phyloP scores from a whole-genome alignment of 2,113 vertebrate genomes.

The Thalassoma bifasciatum region DNA sequence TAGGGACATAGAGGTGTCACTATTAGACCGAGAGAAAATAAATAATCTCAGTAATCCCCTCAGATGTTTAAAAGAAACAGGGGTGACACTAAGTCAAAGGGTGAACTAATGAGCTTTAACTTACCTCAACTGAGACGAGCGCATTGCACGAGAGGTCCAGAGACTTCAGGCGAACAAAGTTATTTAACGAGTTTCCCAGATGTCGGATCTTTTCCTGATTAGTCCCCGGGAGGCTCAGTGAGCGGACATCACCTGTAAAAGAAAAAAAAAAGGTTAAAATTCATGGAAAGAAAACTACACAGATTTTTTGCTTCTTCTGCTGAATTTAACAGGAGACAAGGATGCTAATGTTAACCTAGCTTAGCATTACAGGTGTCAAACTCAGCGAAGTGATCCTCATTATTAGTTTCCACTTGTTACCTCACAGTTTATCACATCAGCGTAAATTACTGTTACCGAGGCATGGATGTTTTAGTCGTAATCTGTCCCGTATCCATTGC shows the following conservation, averaged over 20 bases:
- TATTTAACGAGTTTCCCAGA: constrained; percentile 82
- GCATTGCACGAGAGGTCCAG: constrained; percentile 86
- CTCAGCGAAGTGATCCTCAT: neutral
- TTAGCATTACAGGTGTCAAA: neutral
- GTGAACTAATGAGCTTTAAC: neutral
- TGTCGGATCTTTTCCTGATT: constrained; percentile 84
- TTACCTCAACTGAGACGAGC: constrained; percentile 83
- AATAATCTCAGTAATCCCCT: too few species aligned
- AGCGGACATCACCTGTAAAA: constrained; percentile 81
- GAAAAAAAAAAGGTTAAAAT: neutral
- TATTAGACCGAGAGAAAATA: too few species aligned
- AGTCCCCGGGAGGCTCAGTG: constrained; percentile 85
- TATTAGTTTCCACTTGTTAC: neutral
- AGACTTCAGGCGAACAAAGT: constrained; percentile 82
- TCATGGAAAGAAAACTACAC: neutral
- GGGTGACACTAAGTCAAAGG: neutral
- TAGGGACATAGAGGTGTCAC: too few species aligned
- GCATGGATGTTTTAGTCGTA: constrained; percentile 75
- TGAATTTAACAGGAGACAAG: neutral
- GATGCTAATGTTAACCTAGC: constrained; percentile 31
- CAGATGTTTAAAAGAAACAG: too few species aligned
- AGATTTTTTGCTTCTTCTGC: neutral
- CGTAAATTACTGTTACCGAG: constrained; percentile 76
- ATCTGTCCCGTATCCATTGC: constrained; percentile 80
- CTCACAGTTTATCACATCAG: neutral